Evolutionary conservation across 2,797 vertebrate genomes (phyloP).

Genomic region (Pelobates cultripes): DNA sequence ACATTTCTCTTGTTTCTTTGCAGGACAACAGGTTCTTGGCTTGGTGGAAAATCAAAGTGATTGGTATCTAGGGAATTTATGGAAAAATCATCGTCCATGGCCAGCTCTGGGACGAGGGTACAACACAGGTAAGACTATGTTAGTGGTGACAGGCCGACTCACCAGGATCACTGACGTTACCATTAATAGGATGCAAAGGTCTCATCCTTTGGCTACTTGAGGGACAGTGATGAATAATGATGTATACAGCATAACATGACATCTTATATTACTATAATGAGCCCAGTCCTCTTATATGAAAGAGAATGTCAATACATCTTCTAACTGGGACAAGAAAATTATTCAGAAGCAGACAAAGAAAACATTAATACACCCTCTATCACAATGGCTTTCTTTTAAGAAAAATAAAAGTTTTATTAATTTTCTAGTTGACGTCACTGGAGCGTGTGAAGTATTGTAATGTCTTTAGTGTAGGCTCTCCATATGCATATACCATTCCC

Average conservation of each 20-base stretch:
- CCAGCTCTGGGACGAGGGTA: slow-evolving; percentile 93
- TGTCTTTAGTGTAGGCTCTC: too few species aligned
- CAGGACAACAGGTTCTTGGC: slow-evolving; percentile 93
- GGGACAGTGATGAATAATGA: neutral
- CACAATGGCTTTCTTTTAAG: neutral
- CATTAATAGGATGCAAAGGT: neutral
- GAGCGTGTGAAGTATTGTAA: too few species aligned
- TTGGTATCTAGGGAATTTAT: slow-evolving; percentile 97
- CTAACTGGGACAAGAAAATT: neutral
- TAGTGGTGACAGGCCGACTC: neutral
- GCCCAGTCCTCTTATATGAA: neutral
- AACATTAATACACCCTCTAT: neutral
- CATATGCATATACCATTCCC: too few species aligned
- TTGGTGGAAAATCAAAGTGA: slow-evolving; percentile 98
- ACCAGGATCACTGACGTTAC: neutral
- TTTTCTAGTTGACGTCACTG: too few species aligned
- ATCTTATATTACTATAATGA: neutral
- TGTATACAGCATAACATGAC: neutral
- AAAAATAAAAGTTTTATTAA: too few species aligned
- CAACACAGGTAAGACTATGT: slow-evolving; percentile 84
- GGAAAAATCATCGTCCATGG: slow-evolving; percentile 98
- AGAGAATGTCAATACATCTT: neutral
- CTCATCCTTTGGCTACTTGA: neutral
- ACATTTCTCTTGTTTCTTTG: slow-evolving; percentile 12
- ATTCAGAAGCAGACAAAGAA: neutral